These are phyloP conservation scores for Drosophila obscura DNA, from an alignment of 1,140 invertebrate genomes.

Conservation along the genomic window DNA sequence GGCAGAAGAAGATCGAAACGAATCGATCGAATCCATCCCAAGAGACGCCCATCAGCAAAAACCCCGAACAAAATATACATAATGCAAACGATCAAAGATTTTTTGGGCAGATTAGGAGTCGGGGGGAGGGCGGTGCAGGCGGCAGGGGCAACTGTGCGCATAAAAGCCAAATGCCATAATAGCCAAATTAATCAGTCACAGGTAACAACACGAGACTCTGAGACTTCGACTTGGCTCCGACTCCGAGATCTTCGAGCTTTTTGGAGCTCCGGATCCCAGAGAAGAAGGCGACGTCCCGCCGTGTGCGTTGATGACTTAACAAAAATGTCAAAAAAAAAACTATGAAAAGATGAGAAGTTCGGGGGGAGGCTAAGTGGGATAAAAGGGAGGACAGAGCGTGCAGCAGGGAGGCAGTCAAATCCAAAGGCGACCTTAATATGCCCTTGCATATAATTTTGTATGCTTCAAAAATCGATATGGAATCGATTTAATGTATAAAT, in stretches of 20 bases:
- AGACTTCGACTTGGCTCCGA: slow-evolving; percentile 12
- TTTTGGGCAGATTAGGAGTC: slow-evolving; percentile 9
- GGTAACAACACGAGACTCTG: slow-evolving; percentile 70
- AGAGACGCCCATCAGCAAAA: slow-evolving; percentile 27
- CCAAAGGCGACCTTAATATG: slow-evolving; percentile 30
- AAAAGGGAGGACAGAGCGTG: too few relatives aligned
- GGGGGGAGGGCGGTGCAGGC: not conserved
- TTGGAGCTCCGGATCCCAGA: slow-evolving; percentile 42
- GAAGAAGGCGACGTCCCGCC: slow-evolving; percentile 57
- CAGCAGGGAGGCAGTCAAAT: slow-evolving; percentile 5
- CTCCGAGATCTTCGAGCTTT: slow-evolving; percentile 1
- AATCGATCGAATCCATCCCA: slow-evolving; percentile 68
- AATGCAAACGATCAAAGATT: slow-evolving; percentile 10
- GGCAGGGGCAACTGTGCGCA: slow-evolving; percentile 63
- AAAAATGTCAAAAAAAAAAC: slow-evolving; percentile 71
- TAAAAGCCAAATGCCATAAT: slow-evolving; percentile 82
- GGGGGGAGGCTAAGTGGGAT: not conserved
- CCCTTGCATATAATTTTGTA: slow-evolving; percentile 21
- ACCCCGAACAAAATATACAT: slow-evolving; percentile 26
- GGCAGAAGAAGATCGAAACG: slow-evolving; percentile 82
- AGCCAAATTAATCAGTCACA: slow-evolving; percentile 83
- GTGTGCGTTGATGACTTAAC: slow-evolving; percentile 78
- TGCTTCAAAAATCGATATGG: not conserved
- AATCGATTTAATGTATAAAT: not conserved
- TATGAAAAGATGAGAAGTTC: slow-evolving; percentile 14